Base-by-base conservation (phyloP, 2,888 invertebrate genomes). In the Protula sp. region DNA sequence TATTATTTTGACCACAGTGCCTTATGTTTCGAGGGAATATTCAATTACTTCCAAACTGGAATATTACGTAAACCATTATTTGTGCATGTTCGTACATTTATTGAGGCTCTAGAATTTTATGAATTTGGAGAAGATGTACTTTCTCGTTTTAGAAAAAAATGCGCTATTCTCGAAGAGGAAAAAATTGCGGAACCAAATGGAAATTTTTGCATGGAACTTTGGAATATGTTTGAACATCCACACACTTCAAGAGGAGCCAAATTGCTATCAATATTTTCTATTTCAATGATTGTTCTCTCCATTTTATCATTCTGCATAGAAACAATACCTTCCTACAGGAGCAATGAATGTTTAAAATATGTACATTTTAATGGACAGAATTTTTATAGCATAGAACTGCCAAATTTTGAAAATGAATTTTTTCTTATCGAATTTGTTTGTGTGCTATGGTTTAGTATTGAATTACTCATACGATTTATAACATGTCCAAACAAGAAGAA, bases 281-380 rank as follows among this genome's bases (percentile, higher is more conserved):
- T 83, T 14, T 61, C 72, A 2, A 78, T 82, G 50, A 83, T 82
- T 61, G 61, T 81, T 57, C 66, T 76, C 4, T 82, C 82, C 1
- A 79, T 82, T 5, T 75, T 80, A 2, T 74, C 76, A 3, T 82
- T 83, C 67, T 83, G 83, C 61, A 67, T 82, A 61, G 83, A 83
- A 65, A 83, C 83, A 2, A 69, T 83, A n/a, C 83, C 83, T 2
- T 66, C 67, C 38, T 75, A 78, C 61, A 64, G 69, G 9, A 62
- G 66, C 29, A 60, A 57, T 3, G 66, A 68, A 28, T 77, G 76
- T 58, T n/a, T 54, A 30, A 14, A 28, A 28, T 14, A n/a, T 2
- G 28, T 14, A 22, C 24, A 47, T 14, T 28, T 19, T 9, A 22
- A 3, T 3, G 28, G 9, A 4, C 29, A 52, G 45, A 26, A 38